Base-by-base conservation (phyloP, 2,113 vertebrate genomes). In the Ictalurus punctatus region DNA sequence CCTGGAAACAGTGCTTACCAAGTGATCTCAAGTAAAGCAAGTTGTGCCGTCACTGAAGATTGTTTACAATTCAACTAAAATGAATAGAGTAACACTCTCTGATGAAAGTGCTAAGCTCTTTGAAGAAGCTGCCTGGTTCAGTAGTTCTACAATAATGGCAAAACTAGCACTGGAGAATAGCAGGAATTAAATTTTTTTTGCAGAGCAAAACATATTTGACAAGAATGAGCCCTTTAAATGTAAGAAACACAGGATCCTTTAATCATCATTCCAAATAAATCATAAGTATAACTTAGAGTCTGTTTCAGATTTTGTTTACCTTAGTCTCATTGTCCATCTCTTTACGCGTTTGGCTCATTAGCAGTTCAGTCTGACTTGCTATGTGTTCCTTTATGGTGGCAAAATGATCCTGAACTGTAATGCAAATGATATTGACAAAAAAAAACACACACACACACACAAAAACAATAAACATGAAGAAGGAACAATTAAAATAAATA, bases 371-470 rank as follows among this genome's bases (percentile, higher is more conserved):
- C 85, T 93, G 92, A 85, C 91, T 90, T 83, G 90, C 92, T 86
- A 95, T 86, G 79, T 93, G 86, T 65, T 90, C 93, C 83, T 92
- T 92, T 84, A 95, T 86, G 86, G 76, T 92, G 81, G 73, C 91
- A 6, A 94, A 82, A 92, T 90, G 88, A 65, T 90, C 94, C 84
- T 95, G 91, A 90, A 95, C 95, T 96, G 88, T 52, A 48, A 89
- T 61, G 27, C 10, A 91, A 17, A 88, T 48, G 23, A 73, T 56
- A 78, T n/a, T 12, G 40, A 44, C 3, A 40, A 44, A 44, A 44
- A 5, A 44, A 44, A 44, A 44, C n/a, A n/a, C n/a, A n/a, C n/a
- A n/a, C n/a, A 4, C 4, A 44, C 5, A 81, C 21, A 63, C 17
- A 63, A 67, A 81, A 37, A 16, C 9, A 56, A 16, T 13, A 6